phyloP scores from a whole-genome alignment of 2,113 vertebrate species.

The Nothocercus nigrocapillus region DNA sequence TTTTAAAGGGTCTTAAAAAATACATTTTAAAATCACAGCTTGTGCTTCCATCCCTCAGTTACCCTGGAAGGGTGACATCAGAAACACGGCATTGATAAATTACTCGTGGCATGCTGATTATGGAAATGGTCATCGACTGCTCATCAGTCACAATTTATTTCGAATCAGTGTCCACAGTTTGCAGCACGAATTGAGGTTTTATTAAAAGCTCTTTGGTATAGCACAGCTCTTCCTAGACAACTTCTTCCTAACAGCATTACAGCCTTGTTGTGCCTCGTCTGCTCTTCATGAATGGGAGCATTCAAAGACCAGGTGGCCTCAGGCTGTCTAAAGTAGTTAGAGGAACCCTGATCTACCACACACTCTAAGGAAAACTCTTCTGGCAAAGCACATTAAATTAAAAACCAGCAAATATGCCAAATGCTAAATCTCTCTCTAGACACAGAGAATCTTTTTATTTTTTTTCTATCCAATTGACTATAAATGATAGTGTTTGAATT shows the following conservation, averaged over 20 bases:
- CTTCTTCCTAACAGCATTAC: constrained; percentile 65
- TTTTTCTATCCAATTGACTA: constrained; percentile 33
- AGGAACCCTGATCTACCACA: constrained; percentile 33
- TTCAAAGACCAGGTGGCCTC: constrained; percentile 57
- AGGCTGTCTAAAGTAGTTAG: constrained; percentile 65
- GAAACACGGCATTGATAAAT: constrained; percentile 89
- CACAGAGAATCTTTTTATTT: neutral
- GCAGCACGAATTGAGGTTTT: constrained; percentile 77
- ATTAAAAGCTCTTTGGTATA: constrained; percentile 76
- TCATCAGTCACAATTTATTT: constrained; percentile 90
- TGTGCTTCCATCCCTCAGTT: constrained; percentile 76
- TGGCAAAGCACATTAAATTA: constrained; percentile 66
- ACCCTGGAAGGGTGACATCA: constrained; percentile 87
- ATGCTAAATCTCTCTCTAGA: constrained; percentile 43
- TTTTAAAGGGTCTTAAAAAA: constrained; percentile 82
- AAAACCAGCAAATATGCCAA: constrained; percentile 53
- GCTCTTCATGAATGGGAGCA: constrained; percentile 49
- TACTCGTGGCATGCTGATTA: constrained; percentile 87
- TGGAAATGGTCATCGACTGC: constrained; percentile 89
- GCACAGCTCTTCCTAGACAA: constrained; percentile 69
- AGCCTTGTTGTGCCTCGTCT: constrained; percentile 64
- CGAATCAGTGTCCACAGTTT: constrained; percentile 76
- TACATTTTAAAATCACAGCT: constrained; percentile 79
- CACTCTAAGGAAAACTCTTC: constrained; percentile 23
- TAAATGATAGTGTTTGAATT: constrained; percentile 64